Percentiles rank a stretch among this genome's conserved stretches.
Conservation (phyloP, 2,113 vertebrate genomes). For the Thymallus thymallus region DNA sequence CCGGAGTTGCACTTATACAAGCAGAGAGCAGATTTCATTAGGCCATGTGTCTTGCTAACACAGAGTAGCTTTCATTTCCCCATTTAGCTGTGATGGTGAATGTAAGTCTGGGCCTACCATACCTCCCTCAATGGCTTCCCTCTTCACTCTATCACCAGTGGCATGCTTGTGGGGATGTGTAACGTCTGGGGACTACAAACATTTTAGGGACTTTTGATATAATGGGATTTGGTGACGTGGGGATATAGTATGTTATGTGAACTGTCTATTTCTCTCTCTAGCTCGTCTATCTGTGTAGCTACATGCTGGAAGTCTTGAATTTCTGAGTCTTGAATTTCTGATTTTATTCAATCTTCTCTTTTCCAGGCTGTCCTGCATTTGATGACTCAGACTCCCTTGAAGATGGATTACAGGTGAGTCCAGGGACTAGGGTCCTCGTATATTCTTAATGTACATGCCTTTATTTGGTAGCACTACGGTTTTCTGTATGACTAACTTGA, state of each 20-base stretch:
- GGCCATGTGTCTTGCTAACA: slow-evolving; percentile 53
- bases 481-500: no score
- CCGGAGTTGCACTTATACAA: slow-evolving; percentile 40
- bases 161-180: neutral
- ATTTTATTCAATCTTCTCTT: neutral
- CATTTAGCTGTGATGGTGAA: slow-evolving; percentile 20
- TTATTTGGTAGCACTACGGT: no score
- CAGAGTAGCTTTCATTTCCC: slow-evolving; percentile 63
- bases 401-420: slow-evolving; percentile 85
- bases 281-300: neutral
- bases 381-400: slow-evolving; percentile 81
- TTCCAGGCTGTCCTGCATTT: slow-evolving; percentile 79
- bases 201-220: no score
- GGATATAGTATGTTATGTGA: no score
- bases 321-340: slow-evolving; percentile 3
- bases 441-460: no score
- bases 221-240: neutral
- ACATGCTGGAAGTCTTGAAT: neutral
- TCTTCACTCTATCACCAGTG: neutral
- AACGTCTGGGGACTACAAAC: neutral
- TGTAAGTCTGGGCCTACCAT: no score
- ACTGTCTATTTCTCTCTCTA: neutral
- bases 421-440: no score
- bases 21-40: slow-evolving; percentile 58
- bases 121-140: no score